Base-by-base conservation (phyloP, 2,888 invertebrate species). In the Harmothoe impar region DNA sequence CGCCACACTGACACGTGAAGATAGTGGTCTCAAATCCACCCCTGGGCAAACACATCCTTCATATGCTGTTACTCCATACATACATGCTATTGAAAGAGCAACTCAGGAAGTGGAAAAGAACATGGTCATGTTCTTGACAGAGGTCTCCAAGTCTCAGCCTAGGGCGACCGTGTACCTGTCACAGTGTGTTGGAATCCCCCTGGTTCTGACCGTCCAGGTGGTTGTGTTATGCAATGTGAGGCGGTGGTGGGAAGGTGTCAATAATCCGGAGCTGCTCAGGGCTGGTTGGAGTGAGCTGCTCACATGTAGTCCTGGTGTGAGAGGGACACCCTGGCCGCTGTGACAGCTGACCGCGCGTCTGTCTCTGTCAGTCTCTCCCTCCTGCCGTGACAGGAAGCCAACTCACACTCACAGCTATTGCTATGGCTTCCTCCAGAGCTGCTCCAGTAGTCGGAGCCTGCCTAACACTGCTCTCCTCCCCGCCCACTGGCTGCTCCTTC, bases 351-450 rank as follows among this genome's bases (percentile, higher is more conserved):
- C 29, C 1, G 29, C 7, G 29, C 31, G 5, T 25, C 72, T 72
- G 15, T 3, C 72, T 62, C 72, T 72, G 72, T 72, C 72, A 62
- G 23, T 62, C 23, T 5, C 62, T n/a, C 62, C 1, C 72, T 72
- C 72, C 72, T 72, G 29, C 29, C 25, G 72, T 72, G 29, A 72
- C 72, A 31, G 72, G 72, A 72, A 72, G 31, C 72, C 72, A n/a
- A 23, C 72, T 62, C n/a, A n/a, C 72, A 25, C 72, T 72, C 72
- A 15, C 15, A 23, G 31, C 72, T 72, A 72, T 72, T 72, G 29
- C 25, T 72, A 72, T 72, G 72, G 72, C 72, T 72, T 72, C 72
- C 72, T 29, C 25, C 72, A 0, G 72, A 31, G 72, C 72, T 72
- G 72, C 72, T 72, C 72, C 25, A 29, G 72, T 72, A 25, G 72